Conservation (phyloP, 2,113 vertebrate genomes). For the Stegostoma tigrinum region DNA sequence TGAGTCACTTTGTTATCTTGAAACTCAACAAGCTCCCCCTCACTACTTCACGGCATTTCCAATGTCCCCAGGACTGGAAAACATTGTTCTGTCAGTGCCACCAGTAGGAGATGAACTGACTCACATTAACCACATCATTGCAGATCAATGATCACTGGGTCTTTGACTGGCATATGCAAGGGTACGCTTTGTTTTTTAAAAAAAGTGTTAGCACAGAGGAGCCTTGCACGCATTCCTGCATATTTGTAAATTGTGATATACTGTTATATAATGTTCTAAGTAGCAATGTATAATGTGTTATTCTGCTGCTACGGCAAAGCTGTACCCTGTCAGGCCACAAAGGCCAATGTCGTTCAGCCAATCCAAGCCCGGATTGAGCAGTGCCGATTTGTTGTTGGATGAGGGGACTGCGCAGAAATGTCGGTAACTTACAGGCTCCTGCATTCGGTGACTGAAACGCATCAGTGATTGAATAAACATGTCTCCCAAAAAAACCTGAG, state of each 20-base stretch:
- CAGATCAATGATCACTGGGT: background rate
- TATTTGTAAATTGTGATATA: background rate
- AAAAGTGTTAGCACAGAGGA: background rate
- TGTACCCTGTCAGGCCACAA: background rate
- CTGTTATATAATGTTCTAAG: background rate
- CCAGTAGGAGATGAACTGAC: background rate
- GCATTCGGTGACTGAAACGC: background rate
- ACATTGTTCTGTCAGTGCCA: background rate
- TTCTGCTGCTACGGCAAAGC: background rate
- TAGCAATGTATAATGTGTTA: background rate
- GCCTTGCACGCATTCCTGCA: too few species aligned
- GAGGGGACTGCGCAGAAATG: background rate
- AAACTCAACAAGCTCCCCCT: background rate
- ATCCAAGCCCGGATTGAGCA: background rate
- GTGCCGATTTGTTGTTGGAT: background rate
- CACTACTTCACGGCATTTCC: background rate
- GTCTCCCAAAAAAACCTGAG: too few species aligned
- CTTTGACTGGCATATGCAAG: background rate
- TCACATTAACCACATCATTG: background rate
- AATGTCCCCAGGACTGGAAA: background rate
- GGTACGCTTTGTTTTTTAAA: background rate
- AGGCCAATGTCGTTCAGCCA: background rate
- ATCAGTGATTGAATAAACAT: too few species aligned
- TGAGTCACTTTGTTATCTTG: background rate
- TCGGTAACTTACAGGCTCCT: background rate